These are phyloP conservation scores for Meandrusa payeni DNA, from an alignment of 2,888 invertebrate genomes.

Conservation along the genomic window DNA sequence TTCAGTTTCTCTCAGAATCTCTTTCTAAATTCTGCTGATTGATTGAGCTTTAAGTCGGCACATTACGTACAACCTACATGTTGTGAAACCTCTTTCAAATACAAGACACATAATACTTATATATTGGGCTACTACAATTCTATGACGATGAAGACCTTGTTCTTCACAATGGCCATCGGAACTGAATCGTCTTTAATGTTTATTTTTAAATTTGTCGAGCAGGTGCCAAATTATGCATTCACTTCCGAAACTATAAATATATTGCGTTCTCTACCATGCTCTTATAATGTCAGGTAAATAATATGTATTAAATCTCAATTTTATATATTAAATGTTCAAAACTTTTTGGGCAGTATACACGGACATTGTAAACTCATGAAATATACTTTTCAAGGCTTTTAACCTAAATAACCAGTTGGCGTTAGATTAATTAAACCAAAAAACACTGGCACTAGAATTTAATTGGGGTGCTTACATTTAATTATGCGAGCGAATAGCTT, in stretches of 20 bases:
- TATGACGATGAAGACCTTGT: constrained; percentile 6
- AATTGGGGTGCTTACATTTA: background rate
- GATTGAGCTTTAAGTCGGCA: too few species aligned
- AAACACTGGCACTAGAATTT: constrained; percentile 3
- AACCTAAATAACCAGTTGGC: constrained; percentile 10
- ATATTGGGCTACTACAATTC: background rate
- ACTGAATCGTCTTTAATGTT: constrained; percentile 4
- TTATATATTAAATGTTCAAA: too few species aligned
- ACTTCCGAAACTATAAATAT: constrained; percentile 8
- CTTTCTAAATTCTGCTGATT: too few species aligned
- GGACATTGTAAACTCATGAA: background rate
- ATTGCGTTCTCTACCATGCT: background rate
- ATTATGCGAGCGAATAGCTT: too few species aligned
- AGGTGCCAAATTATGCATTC: constrained; percentile 9
- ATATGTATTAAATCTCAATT: too few species aligned
- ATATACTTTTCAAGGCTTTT: background rate
- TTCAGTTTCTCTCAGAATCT: too few species aligned
- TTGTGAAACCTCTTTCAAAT: too few species aligned
- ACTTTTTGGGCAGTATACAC: too few species aligned
- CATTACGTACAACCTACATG: too few species aligned
- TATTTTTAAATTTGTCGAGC: constrained; percentile 10
- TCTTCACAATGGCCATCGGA: constrained; percentile 1
- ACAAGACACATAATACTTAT: too few species aligned
- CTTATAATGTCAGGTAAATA: too few species aligned
- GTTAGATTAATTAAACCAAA: constrained; percentile 3